These are phyloP conservation scores for Schizopygopsis pylzovi DNA, from an alignment of 2,797 vertebrate species.

Conservation along the genomic window DNA sequence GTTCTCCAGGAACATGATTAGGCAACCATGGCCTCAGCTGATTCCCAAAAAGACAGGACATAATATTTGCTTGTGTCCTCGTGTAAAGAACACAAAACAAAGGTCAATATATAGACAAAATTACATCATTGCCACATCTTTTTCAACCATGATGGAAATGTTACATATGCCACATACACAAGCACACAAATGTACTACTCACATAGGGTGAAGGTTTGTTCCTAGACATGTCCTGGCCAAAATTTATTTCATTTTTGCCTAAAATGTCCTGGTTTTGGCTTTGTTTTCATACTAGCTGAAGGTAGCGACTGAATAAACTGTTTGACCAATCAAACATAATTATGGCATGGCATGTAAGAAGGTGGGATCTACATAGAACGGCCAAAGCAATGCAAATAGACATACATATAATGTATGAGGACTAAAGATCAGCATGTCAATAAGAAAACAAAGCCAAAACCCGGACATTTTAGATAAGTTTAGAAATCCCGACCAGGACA, in stretches of 20 bases:
- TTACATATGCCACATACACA: constrained; percentile 57
- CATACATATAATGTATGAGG: neutral
- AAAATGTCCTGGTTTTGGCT: neutral
- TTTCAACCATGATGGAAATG: constrained; percentile 24
- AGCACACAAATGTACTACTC: constrained; percentile 58
- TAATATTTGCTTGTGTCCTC: constrained; percentile 34
- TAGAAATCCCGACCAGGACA: neutral
- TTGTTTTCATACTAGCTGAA: neutral
- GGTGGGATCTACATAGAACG: neutral
- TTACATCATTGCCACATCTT: constrained; percentile 37
- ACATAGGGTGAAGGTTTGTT: too few species aligned
- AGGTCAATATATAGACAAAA: neutral
- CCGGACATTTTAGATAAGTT: neutral
- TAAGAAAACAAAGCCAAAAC: neutral
- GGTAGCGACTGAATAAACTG: neutral
- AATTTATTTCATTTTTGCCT: neutral
- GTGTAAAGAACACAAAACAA: constrained; percentile 41
- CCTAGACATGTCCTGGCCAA: too few species aligned
- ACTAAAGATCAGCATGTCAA: neutral
- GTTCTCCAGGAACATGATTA: neutral
- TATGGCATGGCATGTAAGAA: neutral
- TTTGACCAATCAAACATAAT: neutral
- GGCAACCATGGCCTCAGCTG: constrained; percentile 24
- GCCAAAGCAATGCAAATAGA: neutral
- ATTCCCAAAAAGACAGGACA: constrained; percentile 52